Evolutionary conservation across 2,888 invertebrate genomes (phyloP).

Genomic region (Cryptus armator): DNA sequence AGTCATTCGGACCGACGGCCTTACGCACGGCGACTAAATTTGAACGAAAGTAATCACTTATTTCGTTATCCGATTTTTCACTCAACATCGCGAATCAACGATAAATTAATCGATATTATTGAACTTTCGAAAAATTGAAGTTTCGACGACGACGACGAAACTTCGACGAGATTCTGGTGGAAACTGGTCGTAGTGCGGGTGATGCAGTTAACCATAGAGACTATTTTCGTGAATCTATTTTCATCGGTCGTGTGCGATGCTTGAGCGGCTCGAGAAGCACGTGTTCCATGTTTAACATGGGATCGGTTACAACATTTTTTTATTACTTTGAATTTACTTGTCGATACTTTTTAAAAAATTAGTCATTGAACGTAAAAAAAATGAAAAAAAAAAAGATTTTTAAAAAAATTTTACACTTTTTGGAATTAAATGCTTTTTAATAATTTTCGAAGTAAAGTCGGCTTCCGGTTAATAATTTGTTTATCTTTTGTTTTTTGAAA

Average conservation of each 20-base stretch:
- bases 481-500: no score
- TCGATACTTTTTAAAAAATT: not conserved
- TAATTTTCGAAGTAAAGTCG: no score
- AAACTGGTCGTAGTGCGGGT: constrained; percentile 54
- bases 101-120: not conserved
- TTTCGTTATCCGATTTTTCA: constrained; percentile 74
- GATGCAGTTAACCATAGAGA: constrained; percentile 47
- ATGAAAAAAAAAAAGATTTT: no score
- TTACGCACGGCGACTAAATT: constrained; percentile 85
- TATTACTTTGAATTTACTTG: constrained; percentile 1
- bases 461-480: no score
- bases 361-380: no score
- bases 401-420: no score
- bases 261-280: constrained; percentile 26
- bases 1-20: constrained; percentile 87
- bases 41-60: constrained; percentile 78
- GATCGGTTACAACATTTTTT: constrained; percentile 39
- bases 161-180: constrained; percentile 45
- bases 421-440: no score
- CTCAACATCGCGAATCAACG: constrained; percentile 45
- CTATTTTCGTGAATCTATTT: constrained; percentile 72
- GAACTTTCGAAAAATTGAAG: not conserved
- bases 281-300: constrained; percentile 15
- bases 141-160: constrained; percentile 35
- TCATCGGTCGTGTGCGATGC: constrained; percentile 53